Percentiles rank a stretch among this genome's conserved stretches.
These are phyloP conservation scores for Auanema sp. DNA, from an alignment of 2,888 invertebrate species.

Conservation along the genomic window DNA sequence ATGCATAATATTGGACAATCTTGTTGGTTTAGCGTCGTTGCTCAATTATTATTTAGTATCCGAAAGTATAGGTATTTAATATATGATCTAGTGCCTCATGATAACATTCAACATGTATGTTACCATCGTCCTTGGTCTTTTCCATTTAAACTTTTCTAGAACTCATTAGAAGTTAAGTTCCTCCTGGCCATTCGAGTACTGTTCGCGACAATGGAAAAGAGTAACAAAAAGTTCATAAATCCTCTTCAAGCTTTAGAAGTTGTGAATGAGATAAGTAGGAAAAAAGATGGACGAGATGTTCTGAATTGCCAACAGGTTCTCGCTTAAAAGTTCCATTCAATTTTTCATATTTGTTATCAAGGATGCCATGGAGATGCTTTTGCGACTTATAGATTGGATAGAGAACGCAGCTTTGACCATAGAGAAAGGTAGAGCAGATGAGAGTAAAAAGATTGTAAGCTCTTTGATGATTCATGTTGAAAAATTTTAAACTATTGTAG, in stretches of 20 bases:
- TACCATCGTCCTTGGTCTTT: slow-evolving; percentile 5
- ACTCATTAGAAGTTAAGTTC: slow-evolving; percentile 12
- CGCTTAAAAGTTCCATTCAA: too few species aligned
- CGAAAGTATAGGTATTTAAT: slow-evolving; percentile 14
- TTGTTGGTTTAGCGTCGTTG: slow-evolving; percentile 39
- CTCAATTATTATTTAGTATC: slow-evolving; percentile 26
- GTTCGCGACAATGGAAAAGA: slow-evolving; percentile 27
- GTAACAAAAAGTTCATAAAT: slow-evolving; percentile 16
- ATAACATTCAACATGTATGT: too few species aligned
- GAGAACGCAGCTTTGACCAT: slow-evolving; percentile 7
- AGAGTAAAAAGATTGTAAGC: too few species aligned
- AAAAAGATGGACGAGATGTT: neutral
- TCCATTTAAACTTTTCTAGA: neutral
- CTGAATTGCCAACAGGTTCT: slow-evolving; percentile 27
- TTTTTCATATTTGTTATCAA: too few species aligned
- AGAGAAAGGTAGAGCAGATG: neutral
- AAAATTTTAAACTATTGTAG: too few species aligned
- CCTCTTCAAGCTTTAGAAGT: slow-evolving; percentile 11
- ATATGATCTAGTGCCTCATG: slow-evolving; percentile 3
- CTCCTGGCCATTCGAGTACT: slow-evolving; percentile 19
- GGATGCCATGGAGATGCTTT: slow-evolving; percentile 29
- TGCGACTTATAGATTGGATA: slow-evolving; percentile 24
- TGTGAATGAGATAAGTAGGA: neutral
- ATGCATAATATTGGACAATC: slow-evolving; percentile 36
- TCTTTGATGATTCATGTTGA: too few species aligned